Percentiles rank a stretch among this genome's conserved stretches.
These are phyloP conservation scores for Amphimallon solstitiale DNA, from an alignment of 2,888 invertebrate genomes.

Conservation along the genomic window DNA sequence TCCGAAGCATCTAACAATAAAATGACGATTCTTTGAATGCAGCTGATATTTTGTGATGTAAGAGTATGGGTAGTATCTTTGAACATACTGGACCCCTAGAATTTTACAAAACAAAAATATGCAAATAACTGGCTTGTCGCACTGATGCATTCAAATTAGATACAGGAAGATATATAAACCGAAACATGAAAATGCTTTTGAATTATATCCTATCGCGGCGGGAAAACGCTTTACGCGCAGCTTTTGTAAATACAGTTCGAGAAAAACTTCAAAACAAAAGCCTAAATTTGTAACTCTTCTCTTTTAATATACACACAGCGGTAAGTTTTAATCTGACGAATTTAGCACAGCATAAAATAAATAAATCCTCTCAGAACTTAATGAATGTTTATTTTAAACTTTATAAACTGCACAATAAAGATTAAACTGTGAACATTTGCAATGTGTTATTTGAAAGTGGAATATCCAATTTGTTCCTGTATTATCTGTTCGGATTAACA, in stretches of 20 bases:
- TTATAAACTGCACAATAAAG: not conserved
- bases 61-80: no score
- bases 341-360: not conserved
- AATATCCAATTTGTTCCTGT: no score
- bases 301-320: not conserved
- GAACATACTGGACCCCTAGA: no score
- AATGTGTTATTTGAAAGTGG: no score
- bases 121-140: no score
- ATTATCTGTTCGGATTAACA: no score
- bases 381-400: not conserved
- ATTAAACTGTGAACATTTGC: no score
- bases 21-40: no score
- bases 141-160: no score
- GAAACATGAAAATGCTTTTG: constrained; percentile 14
- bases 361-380: not conserved
- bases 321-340: not conserved
- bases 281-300: not conserved
- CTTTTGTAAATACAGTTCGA: not conserved
- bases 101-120: no score
- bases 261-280: constrained; percentile 7
- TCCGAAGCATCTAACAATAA: no score
- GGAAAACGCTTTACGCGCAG: not conserved
- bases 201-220: not conserved
- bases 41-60: no score
- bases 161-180: not conserved